A percentile compares a stretch with the other conserved stretches of the same genome.
Conservation (phyloP, 2,113 vertebrate species). For the Xiphophorus couchianus region DNA sequence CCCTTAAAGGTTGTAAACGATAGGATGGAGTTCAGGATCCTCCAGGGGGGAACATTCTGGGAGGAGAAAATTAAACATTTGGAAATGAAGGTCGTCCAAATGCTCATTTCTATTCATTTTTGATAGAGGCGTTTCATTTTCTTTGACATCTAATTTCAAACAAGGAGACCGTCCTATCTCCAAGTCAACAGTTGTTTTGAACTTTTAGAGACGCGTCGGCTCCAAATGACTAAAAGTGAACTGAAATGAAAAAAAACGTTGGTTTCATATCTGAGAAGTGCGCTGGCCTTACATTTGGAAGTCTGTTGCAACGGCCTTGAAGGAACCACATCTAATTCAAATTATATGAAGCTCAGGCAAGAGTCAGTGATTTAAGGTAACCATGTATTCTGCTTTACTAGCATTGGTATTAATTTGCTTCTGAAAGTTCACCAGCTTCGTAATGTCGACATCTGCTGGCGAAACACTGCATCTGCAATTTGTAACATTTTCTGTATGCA, state of each 20-base stretch:
- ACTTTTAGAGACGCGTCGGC: background rate
- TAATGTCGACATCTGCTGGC: constrained; percentile 49
- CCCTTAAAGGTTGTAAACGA: constrained; percentile 22
- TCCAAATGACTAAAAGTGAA: background rate
- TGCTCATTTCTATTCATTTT: constrained; percentile 49
- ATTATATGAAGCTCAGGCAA: background rate
- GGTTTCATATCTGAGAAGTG: background rate
- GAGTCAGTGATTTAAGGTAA: no score
- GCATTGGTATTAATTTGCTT: background rate
- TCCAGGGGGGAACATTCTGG: constrained; percentile 1
- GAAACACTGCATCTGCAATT: background rate
- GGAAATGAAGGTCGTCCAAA: constrained; percentile 39
- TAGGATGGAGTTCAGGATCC: constrained; percentile 13
- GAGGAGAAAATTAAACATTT: background rate
- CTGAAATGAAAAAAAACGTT: background rate
- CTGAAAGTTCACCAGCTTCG: background rate
- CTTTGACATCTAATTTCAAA: constrained; percentile 22
- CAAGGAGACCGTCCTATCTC: background rate
- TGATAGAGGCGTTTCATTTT: constrained; percentile 20
- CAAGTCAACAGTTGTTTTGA: constrained; percentile 18
- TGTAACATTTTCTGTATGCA: background rate
- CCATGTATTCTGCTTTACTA: background rate
- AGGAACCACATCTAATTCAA: background rate
- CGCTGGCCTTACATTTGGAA: background rate
- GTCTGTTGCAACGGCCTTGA: background rate